A percentile compares a stretch with the other conserved stretches of the same genome.
These are phyloP conservation scores for Griposia aprilina DNA, from an alignment of 2,888 invertebrate genomes.

Conservation along the genomic window DNA sequence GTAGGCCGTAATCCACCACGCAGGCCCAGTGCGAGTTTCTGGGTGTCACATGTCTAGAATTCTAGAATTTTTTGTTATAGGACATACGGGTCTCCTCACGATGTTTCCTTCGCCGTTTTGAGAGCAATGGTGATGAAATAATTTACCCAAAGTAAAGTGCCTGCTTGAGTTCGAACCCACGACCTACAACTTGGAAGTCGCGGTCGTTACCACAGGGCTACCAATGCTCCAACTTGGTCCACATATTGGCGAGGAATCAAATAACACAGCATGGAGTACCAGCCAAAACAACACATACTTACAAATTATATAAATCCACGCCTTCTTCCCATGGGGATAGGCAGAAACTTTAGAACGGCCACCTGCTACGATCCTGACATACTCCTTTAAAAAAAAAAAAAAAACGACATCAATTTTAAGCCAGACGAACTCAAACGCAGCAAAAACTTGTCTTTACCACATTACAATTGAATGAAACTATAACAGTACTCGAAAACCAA, in stretches of 20 bases:
- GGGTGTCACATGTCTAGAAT: too few species aligned
- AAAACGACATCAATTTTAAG: slow-evolving; percentile 24
- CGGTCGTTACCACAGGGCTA: not conserved
- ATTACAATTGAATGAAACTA: slow-evolving; percentile 61
- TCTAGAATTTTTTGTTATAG: not conserved
- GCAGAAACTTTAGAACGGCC: not conserved
- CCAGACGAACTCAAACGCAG: slow-evolving; percentile 7
- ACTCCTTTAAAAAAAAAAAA: not conserved
- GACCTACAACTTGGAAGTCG: not conserved
- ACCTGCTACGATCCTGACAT: not conserved
- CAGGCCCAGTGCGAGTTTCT: too few species aligned
- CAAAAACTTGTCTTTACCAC: slow-evolving; percentile 17
- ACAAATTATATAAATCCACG: not conserved
- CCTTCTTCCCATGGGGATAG: not conserved
- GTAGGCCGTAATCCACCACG: not conserved
- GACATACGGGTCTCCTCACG: too few species aligned
- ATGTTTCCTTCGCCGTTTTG: not conserved
- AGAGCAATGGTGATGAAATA: not conserved
- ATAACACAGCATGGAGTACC: not conserved
- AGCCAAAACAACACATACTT: not conserved
- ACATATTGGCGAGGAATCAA: not conserved
- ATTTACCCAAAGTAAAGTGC: not conserved
- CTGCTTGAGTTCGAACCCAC: not conserved
- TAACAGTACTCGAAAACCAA: slow-evolving; percentile 56
- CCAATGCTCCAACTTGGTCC: not conserved